These are phyloP conservation scores for Hucho hucho DNA, from an alignment of 2,113 vertebrate genomes.

Conservation along the genomic window DNA sequence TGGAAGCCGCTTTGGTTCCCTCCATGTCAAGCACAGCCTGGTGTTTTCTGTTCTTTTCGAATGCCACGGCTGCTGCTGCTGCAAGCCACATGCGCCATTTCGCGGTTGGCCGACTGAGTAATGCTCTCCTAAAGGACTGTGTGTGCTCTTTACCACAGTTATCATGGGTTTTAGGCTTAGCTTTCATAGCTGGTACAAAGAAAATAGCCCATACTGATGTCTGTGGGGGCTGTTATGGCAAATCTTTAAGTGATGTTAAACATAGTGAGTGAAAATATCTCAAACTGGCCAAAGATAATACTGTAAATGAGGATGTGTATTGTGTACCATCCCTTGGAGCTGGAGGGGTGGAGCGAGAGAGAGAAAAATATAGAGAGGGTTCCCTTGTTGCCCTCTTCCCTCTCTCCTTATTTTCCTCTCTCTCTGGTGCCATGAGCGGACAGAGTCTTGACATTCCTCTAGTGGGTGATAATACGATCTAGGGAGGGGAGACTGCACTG, in stretches of 20 bases:
- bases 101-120: constrained; percentile 52
- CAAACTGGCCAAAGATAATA: too few relatives aligned
- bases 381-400: constrained; percentile 15
- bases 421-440: constrained; percentile 45
- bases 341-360: background rate
- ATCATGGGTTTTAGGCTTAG: constrained; percentile 39
- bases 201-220: constrained; percentile 38
- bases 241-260: too few relatives aligned
- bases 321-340: background rate
- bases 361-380: background rate
- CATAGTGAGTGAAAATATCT: too few relatives aligned
- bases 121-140: constrained; percentile 53
- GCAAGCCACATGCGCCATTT: constrained; percentile 53
- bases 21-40: constrained; percentile 23
- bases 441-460: constrained; percentile 70
- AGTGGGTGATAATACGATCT: constrained; percentile 68
- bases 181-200: constrained; percentile 20
- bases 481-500: constrained; percentile 45
- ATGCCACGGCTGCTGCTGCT: constrained; percentile 42
- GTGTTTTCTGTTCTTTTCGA: constrained; percentile 58
- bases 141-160: constrained; percentile 41
- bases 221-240: constrained; percentile 33
- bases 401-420: constrained; percentile 20
- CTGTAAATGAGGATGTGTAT: too few relatives aligned
- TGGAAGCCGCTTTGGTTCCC: constrained; percentile 46